Percentiles rank a stretch among this genome's conserved stretches.
These are phyloP conservation scores for Ochotona curzoniae DNA, from an alignment of 2,113 vertebrate species.

Conservation along the genomic window DNA sequence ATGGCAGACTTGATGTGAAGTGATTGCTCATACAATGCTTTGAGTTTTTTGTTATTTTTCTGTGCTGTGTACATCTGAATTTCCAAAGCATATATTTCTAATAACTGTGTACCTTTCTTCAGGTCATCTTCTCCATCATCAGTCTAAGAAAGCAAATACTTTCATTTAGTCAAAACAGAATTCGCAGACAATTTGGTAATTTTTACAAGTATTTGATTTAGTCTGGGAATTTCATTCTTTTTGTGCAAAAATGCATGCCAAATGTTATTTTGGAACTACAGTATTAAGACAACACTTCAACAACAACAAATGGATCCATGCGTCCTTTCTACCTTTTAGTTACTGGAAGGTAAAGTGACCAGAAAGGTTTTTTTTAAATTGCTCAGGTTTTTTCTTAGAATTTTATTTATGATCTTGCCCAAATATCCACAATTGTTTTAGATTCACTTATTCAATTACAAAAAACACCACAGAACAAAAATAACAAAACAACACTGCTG, in stretches of 20 bases:
- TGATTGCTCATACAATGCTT: slow-evolving; percentile 99
- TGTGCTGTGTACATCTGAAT: slow-evolving; percentile 99
- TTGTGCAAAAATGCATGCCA: not conserved
- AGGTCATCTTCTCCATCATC: slow-evolving; percentile 99
- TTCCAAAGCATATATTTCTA: slow-evolving; percentile 99
- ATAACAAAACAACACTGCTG: not conserved
- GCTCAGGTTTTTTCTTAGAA: slow-evolving; percentile 17
- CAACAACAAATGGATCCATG: not conserved
- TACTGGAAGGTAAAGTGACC: not conserved
- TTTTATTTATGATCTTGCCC: slow-evolving; percentile 8
- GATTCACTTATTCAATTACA: slow-evolving; percentile 36
- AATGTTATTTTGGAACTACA: not conserved
- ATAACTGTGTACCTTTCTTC: slow-evolving; percentile 98
- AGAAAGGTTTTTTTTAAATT: not conserved
- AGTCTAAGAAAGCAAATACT: slow-evolving; percentile 88
- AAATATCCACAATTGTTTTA: slow-evolving; percentile 48
- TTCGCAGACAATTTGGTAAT: slow-evolving; percentile 15
- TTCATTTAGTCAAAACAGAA: slow-evolving; percentile 48
- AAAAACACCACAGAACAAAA: not conserved
- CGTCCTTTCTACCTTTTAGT: not conserved
- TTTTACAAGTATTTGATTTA: slow-evolving; percentile 27
- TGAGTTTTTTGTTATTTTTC: slow-evolving; percentile 99
- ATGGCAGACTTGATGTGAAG: slow-evolving; percentile 99
- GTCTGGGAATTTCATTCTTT: not conserved
- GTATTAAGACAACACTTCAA: not conserved